phyloP scores from a whole-genome alignment of 2,113 vertebrate species.

The Neomonachus schauinslandi region DNA sequence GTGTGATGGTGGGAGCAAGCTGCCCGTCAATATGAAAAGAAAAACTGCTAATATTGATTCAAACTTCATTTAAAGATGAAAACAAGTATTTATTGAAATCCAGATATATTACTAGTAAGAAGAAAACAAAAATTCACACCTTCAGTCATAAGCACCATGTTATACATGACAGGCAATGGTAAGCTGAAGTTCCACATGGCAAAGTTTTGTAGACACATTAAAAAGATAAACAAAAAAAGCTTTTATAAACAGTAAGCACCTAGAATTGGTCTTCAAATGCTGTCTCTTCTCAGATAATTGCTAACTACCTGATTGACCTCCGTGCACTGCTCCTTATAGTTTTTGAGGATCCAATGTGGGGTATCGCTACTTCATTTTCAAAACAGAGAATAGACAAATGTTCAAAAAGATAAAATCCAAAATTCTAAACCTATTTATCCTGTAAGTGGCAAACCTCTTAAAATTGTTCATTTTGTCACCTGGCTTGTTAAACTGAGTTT shows the following conservation, averaged over 20 bases:
- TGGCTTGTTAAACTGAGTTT: conserved; percentile 23
- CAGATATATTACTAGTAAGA: neutral
- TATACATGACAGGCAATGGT: neutral
- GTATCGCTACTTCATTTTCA: conserved; percentile 16
- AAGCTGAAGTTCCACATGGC: neutral
- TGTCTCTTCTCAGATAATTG: neutral
- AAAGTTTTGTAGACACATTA: neutral
- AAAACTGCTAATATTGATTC: neutral
- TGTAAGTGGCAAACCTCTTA: neutral
- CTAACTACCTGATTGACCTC: neutral
- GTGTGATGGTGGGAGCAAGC: neutral
- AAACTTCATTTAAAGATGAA: neutral
- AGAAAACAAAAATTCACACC: neutral
- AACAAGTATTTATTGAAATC: neutral
- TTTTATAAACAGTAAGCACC: conserved; percentile 14
- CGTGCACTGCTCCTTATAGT: neutral
- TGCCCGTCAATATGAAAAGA: neutral
- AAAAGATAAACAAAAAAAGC: neutral
- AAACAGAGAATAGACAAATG: conserved; percentile 4
- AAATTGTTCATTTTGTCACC: conserved; percentile 41
- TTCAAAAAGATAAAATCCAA: conserved; percentile 26
- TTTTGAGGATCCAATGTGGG: neutral
- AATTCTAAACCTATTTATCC: neutral
- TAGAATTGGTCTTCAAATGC: neutral
- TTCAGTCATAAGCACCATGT: neutral